These are phyloP conservation scores for Dromococcyx pavoninus DNA, from an alignment of 2,797 vertebrate species.

Conservation along the genomic window DNA sequence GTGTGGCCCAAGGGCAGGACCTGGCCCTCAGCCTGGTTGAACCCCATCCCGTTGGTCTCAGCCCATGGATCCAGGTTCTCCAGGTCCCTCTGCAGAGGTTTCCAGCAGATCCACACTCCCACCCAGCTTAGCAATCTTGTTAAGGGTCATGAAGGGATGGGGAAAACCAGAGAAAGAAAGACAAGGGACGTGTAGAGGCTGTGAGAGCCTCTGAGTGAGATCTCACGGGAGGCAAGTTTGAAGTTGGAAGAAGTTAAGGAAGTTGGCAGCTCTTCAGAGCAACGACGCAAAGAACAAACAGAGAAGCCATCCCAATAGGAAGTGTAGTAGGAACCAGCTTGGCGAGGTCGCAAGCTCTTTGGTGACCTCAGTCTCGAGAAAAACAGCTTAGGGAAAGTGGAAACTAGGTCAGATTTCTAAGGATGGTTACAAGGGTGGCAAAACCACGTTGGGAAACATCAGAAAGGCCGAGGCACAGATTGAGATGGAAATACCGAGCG, in stretches of 20 bases:
- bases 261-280: conserved; percentile 27
- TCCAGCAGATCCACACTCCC: too few relatives aligned
- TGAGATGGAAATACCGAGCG: conserved; percentile 19
- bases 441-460: conserved; percentile 7
- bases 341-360: background rate
- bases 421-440: background rate
- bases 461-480: background rate
- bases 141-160: background rate
- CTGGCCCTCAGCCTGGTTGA: too few relatives aligned
- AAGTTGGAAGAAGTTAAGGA: background rate
- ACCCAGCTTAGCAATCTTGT: too few relatives aligned
- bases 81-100: too few relatives aligned
- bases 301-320: background rate
- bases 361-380: background rate
- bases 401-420: conserved; percentile 40
- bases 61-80: too few relatives aligned
- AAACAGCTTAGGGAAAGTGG: background rate
- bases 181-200: accelerated
- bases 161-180: background rate
- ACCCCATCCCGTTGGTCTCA: too few relatives aligned
- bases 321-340: background rate
- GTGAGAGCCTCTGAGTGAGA: background rate
- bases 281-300: background rate
- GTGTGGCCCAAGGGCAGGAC: too few relatives aligned
- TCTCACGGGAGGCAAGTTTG: background rate